Evolutionary conservation across 2,797 vertebrate species (phyloP).

Genomic region (Sebastes nivosus): DNA sequence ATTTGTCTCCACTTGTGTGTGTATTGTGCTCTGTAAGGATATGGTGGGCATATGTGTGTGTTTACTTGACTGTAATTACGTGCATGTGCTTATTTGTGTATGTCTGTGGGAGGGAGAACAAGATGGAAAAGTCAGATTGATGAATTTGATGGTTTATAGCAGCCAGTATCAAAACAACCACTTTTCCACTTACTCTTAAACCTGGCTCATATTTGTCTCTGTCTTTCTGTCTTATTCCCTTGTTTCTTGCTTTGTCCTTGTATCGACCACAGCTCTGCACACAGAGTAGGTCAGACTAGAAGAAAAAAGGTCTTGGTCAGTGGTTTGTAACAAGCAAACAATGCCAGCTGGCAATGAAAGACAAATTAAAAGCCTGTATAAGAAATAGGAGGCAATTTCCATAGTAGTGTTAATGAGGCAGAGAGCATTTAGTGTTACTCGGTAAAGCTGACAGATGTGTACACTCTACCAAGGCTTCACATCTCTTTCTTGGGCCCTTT

Average conservation of each 20-base stretch:
- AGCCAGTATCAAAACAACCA: background rate
- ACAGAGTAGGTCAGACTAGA: background rate
- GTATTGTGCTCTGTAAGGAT: background rate
- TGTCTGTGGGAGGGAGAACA: background rate
- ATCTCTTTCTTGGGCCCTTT: conserved; percentile 27
- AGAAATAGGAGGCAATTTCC: conserved; percentile 56
- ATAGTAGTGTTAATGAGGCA: conserved; percentile 64
- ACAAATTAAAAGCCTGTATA: conserved; percentile 59
- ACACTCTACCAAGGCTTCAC: conserved; percentile 32
- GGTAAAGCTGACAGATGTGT: conserved; percentile 60
- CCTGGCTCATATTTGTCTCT: background rate
- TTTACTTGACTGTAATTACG: background rate
- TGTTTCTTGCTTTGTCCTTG: background rate
- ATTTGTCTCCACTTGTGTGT: background rate
- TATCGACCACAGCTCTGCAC: background rate
- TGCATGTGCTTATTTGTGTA: background rate
- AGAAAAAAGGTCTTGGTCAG: conserved; percentile 26
- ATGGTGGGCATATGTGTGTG: conserved; percentile 3
- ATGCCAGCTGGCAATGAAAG: conserved; percentile 61
- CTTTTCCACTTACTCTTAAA: background rate
- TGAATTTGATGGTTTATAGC: background rate
- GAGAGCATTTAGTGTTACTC: conserved; percentile 54
- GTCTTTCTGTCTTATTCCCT: background rate
- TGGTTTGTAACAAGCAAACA: conserved; percentile 46
- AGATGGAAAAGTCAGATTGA: background rate